Conservation (phyloP, 2,113 vertebrate genomes). For the Turdus rufiventris region DNA sequence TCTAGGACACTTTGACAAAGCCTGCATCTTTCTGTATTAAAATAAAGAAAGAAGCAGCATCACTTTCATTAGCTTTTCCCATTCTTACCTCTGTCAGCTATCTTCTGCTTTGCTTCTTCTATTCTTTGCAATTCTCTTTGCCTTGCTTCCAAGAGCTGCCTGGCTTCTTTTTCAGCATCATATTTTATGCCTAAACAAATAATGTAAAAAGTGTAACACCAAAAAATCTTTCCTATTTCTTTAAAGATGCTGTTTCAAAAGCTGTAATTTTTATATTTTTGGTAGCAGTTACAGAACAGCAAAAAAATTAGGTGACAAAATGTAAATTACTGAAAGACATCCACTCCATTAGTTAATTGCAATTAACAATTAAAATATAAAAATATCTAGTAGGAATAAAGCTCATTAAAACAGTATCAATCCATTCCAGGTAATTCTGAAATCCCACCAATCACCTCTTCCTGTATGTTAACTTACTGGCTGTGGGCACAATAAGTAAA, state of each 20-base stretch:
- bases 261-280: not conserved
- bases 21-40: not conserved
- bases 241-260: not conserved
- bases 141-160: slow-evolving; percentile 86
- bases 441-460: not conserved
- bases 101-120: slow-evolving; percentile 93
- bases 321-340: not conserved
- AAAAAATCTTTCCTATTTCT: not conserved
- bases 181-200: slow-evolving; percentile 87
- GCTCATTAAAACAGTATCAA: not conserved
- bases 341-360: not conserved
- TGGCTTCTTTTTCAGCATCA: slow-evolving; percentile 92
- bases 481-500: slow-evolving; percentile 93
- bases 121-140: slow-evolving; percentile 92
- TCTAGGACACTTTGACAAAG: not conserved
- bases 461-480: slow-evolving; percentile 77
- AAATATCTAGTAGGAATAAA: not conserved
- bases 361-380: not conserved
- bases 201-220: not conserved
- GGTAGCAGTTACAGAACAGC: not conserved
- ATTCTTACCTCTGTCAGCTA: slow-evolving; percentile 87
- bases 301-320: not conserved
- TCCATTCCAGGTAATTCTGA: not conserved
- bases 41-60: not conserved
- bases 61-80: not conserved